phyloP scores from a whole-genome alignment of 2,888 invertebrate genomes.

The Exocentrus adspersus region DNA sequence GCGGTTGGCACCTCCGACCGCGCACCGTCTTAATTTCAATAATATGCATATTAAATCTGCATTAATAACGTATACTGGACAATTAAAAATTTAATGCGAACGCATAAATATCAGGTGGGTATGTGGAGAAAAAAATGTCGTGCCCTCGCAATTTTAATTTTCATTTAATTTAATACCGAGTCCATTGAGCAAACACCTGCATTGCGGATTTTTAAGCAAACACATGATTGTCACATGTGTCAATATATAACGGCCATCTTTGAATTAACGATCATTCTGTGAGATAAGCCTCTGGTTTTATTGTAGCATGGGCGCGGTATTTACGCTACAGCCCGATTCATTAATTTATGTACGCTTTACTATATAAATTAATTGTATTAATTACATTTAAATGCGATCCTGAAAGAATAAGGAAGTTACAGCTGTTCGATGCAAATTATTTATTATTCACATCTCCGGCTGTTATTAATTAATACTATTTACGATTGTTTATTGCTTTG shows the following conservation, averaged over 20 bases:
- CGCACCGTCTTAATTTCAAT: constrained; percentile 15
- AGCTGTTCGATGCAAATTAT: constrained; percentile 38
- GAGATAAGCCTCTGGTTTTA: constrained; percentile 37
- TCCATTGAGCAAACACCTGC: constrained; percentile 44
- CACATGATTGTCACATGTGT: constrained; percentile 29
- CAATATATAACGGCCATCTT: constrained; percentile 27
- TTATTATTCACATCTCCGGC: constrained; percentile 37
- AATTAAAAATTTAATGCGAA: constrained; percentile 19
- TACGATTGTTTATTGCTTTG: constrained; percentile 33
- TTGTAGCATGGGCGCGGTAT: constrained; percentile 35
- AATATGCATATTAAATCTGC: constrained; percentile 17
- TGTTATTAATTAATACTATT: constrained; percentile 39
- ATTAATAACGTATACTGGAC: constrained; percentile 18
- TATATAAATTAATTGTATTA: constrained; percentile 37
- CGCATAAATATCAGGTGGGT: constrained; percentile 36
- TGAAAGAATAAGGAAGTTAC: constrained; percentile 39
- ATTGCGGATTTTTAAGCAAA: constrained; percentile 33
- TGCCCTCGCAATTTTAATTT: constrained; percentile 51
- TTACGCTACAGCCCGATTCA: constrained; percentile 26
- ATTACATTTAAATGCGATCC: constrained; percentile 37
- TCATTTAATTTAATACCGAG: constrained; percentile 45
- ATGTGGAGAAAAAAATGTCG: constrained; percentile 35
- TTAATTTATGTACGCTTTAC: constrained; percentile 22
- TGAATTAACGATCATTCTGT: constrained; percentile 24
- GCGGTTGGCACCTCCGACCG: neutral